Conservation (phyloP, 2,113 vertebrate genomes). For the Oceanodroma tethys region DNA sequence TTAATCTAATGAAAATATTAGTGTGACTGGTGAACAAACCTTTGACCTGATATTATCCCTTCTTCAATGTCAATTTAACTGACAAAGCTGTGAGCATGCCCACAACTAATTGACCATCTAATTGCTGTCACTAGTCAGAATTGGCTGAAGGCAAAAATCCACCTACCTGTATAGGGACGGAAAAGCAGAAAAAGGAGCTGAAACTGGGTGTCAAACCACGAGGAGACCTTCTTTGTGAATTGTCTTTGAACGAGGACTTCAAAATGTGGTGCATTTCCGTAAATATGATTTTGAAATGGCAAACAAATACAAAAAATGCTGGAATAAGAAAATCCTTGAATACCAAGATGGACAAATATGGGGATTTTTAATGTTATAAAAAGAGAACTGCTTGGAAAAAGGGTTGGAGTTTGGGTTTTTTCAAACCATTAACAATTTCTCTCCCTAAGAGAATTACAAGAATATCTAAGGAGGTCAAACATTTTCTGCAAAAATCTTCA, state of each 20-base stretch:
- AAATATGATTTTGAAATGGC: background rate
- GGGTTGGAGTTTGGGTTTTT: rapidly evolving
- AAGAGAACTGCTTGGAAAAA: background rate
- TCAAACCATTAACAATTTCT: background rate
- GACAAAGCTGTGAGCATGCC: background rate
- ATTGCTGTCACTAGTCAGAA: background rate
- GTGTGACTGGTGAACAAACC: background rate
- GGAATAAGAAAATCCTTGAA: background rate
- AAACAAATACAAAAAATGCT: background rate
- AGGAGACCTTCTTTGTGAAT: background rate
- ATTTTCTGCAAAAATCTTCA: background rate
- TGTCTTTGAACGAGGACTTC: background rate
- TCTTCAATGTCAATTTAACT: background rate
- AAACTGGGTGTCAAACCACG: background rate
- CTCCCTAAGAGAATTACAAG: background rate
- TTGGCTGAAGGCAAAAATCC: background rate
- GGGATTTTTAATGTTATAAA: background rate
- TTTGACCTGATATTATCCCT: background rate
- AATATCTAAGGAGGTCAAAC: background rate
- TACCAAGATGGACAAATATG: background rate
- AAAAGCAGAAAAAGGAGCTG: background rate
- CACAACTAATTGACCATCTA: background rate
- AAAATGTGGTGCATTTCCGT: background rate
- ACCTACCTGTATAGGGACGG: background rate
- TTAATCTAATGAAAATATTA: background rate